A percentile compares a stretch with the other conserved stretches of the same genome.
These are phyloP conservation scores for Macrocentrus cingulum DNA, from an alignment of 1,140 invertebrate species.

Conservation along the genomic window DNA sequence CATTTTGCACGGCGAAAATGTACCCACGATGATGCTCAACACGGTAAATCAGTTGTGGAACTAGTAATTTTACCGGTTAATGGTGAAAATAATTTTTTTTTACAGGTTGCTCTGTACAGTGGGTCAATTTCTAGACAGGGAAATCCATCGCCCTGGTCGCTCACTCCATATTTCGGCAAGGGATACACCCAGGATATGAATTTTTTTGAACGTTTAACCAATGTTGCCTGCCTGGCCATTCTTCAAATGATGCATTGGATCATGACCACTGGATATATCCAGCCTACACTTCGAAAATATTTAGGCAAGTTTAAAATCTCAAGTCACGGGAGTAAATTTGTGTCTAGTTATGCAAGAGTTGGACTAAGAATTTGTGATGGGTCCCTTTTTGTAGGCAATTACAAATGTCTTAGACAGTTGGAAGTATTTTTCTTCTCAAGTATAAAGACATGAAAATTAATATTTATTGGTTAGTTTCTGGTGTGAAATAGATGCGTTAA, in stretches of 20 bases:
- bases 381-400: no score
- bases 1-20: constrained; percentile 67
- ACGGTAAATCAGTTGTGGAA: no score
- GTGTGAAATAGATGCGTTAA: no score
- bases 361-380: no score
- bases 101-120: constrained; percentile 67
- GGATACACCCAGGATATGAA: constrained; percentile 73
- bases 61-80: background rate
- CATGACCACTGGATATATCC: constrained; percentile 52
- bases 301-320: constrained; percentile 37
- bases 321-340: no score
- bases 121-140: constrained; percentile 68
- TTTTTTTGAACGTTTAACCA: constrained; percentile 64
- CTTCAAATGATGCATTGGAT: constrained; percentile 60
- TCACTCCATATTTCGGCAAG: constrained; percentile 71
- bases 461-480: no score
- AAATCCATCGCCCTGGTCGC: constrained; percentile 69
- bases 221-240: constrained; percentile 61
- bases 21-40: constrained; percentile 78
- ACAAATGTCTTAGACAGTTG: no score
- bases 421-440: no score
- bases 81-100: background rate
- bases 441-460: no score
- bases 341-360: no score
- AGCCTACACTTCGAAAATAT: constrained; percentile 45